Evolutionary conservation across 2,113 vertebrate genomes (phyloP).

Genomic region (Serilophus lunatus): DNA sequence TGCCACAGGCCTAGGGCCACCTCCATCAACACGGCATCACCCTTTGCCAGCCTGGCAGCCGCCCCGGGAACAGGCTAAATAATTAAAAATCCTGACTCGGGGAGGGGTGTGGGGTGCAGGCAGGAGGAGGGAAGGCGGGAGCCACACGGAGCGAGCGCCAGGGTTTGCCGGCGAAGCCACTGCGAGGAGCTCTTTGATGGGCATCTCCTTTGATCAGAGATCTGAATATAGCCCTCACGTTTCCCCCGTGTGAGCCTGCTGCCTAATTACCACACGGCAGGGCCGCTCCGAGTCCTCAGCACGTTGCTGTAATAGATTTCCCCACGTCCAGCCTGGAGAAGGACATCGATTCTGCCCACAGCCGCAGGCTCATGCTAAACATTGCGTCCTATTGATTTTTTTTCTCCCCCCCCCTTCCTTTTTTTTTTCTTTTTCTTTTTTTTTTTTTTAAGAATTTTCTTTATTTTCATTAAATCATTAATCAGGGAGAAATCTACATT

Average conservation of each 20-base stretch:
- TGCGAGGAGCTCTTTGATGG: constrained; percentile 58
- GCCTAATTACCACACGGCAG: constrained; percentile 55
- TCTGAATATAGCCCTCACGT: constrained; percentile 62
- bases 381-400: constrained; percentile 44
- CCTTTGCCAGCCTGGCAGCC: background rate
- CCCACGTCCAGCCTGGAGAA: constrained; percentile 30
- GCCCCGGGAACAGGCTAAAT: background rate
- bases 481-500: constrained; percentile 62
- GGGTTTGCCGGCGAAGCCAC: constrained; percentile 1
- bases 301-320: constrained; percentile 60
- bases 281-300: constrained; percentile 13
- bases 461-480: constrained; percentile 71
- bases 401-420: accelerated
- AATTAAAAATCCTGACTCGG: background rate
- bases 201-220: constrained; percentile 63
- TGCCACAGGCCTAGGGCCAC: background rate
- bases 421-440: background rate
- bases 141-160: background rate
- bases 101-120: background rate
- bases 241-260: constrained; percentile 21
- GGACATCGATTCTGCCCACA: constrained; percentile 60
- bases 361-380: constrained; percentile 36
- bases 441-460: constrained; percentile 10
- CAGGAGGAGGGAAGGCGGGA: background rate
- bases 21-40: background rate